Percentiles rank a stretch among this genome's conserved stretches.
Evolutionary conservation across 2,113 vertebrate species (phyloP).

Genomic region (Rhinolophus ferrumequinum): DNA sequence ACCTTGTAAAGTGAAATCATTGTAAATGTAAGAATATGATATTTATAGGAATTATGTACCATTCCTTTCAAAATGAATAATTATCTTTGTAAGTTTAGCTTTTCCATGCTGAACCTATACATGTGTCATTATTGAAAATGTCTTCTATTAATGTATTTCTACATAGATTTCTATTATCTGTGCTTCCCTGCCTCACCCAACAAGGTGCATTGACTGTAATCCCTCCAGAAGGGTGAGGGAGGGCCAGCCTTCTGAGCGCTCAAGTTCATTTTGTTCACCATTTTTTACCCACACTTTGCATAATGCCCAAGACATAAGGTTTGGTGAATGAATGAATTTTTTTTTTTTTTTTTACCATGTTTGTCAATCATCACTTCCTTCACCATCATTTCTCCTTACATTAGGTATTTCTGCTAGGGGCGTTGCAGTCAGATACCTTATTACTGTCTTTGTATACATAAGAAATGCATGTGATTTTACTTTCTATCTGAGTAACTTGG

Average conservation of each 20-base stretch:
- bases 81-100: constrained; percentile 29
- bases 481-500: neutral
- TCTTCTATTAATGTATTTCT: neutral
- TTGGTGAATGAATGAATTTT: neutral
- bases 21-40: constrained; percentile 15
- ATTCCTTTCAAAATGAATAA: neutral
- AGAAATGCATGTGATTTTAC: neutral
- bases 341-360: neutral
- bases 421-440: neutral
- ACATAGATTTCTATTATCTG: neutral
- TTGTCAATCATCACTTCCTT: neutral
- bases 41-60: neutral
- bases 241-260: neutral
- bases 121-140: neutral
- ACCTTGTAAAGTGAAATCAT: constrained; percentile 38
- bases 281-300: neutral
- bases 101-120: neutral
- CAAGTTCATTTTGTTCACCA: neutral
- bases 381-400: neutral
- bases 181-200: neutral
- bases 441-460: neutral
- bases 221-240: neutral
- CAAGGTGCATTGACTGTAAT: neutral
- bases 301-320: neutral
- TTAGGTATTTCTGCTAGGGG: neutral